Base-by-base conservation (phyloP, 1,140 invertebrate species). In the Ostrea edulis region DNA sequence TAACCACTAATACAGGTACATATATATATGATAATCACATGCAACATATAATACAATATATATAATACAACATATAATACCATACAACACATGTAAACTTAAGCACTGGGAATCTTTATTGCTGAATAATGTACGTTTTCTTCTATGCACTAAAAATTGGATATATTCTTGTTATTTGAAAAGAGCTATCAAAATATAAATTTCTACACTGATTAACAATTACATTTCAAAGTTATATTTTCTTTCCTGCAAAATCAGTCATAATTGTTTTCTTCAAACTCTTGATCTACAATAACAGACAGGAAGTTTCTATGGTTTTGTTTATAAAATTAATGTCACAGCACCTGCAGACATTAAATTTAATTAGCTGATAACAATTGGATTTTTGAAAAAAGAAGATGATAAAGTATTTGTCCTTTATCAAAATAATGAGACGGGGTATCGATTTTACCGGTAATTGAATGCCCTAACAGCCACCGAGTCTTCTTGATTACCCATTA, bases 381-480 rank as follows among this genome's bases (percentile, higher is more conserved):
- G 14, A 12, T 3, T 22, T 35, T 77, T 12, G 29, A 77, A 77
- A 77, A 29, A 25, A 35, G 35, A 77, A 35, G 12, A 11, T 29
- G 68, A 77, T 77, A 77, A 35, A 25, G 14, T 62, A n/a, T 62
- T n/a, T 62, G 17, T 62, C n/a, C 17, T 62, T 62, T 58, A 71
- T 71, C 65, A 35, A 29, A 77, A 29, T 77, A 77, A 77, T 77
- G 68, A 77, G 25, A 29, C 22, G 35, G 22, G 25, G 25, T 9
- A 77, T 77, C 29, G 68, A 77, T 77, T 77, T 77, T 25, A 77
- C 68, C 29, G 8, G 25, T 77, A 77, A 77, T 77, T 77, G 68
- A 77, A 62, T 77, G 11, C 25, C 68, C 3, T 77, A 77, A 77
- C 25, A 77, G 14, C 25, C 25, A 12, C 25, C 29, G 68, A 29